Evolutionary conservation across 2,113 vertebrate species (phyloP).

Genomic region (Pandion haliaetus): DNA sequence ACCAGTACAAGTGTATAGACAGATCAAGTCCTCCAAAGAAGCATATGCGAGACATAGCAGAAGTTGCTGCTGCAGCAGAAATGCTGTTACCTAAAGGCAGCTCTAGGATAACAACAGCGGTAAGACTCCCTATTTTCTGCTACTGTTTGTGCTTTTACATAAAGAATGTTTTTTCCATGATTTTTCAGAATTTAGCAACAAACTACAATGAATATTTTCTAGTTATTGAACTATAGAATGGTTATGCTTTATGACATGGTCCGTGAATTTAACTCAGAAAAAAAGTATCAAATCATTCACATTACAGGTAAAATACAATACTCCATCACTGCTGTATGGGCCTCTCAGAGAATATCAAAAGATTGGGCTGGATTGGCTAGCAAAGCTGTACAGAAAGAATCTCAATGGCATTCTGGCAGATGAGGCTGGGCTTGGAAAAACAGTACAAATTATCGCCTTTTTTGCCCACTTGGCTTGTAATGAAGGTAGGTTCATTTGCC

Average conservation of each 20-base stretch:
- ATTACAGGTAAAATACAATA: constrained; percentile 73
- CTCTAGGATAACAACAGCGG: constrained; percentile 81
- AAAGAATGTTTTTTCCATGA: not conserved
- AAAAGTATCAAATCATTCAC: not conserved
- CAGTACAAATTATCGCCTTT: constrained; percentile 90
- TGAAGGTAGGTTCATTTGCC: constrained; percentile 74
- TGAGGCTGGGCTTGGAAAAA: constrained; percentile 88
- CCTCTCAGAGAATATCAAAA: constrained; percentile 89
- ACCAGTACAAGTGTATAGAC: constrained; percentile 82
- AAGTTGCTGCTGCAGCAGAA: constrained; percentile 88
- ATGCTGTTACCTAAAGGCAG: constrained; percentile 87
- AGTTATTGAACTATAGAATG: not conserved
- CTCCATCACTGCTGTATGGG: constrained; percentile 83
- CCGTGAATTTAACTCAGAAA: not conserved
- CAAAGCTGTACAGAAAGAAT: constrained; percentile 85
- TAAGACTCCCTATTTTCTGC: constrained; percentile 56
- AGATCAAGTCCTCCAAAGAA: constrained; percentile 75
- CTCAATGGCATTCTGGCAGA: constrained; percentile 92
- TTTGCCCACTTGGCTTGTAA: constrained; percentile 89
- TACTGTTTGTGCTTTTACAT: not conserved
- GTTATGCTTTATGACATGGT: not conserved
- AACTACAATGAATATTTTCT: not conserved
- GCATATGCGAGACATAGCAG: constrained; percentile 83
- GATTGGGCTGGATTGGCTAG: constrained; percentile 90
- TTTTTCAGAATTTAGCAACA: not conserved